Percentiles rank a stretch among this genome's conserved stretches.
Evolutionary conservation across 1,140 invertebrate species (phyloP).

Genomic region (Metaphire vulgaris): DNA sequence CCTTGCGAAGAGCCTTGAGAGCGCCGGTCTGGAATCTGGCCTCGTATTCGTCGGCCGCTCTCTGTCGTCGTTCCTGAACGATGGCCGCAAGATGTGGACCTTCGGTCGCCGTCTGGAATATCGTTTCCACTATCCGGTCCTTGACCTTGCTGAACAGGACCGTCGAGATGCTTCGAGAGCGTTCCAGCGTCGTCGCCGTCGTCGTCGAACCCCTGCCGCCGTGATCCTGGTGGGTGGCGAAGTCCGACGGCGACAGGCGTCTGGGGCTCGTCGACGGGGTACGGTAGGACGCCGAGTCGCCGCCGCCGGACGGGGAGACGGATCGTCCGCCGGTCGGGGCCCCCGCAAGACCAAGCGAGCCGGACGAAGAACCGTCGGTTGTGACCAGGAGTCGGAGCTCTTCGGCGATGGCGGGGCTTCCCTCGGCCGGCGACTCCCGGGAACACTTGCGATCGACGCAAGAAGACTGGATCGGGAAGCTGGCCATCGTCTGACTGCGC

Average conservation of each 20-base stretch:
- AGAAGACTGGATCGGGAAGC: neutral
- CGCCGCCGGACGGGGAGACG: neutral
- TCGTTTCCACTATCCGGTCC: conserved; percentile 11
- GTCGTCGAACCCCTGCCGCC: neutral
- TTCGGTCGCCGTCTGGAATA: conserved; percentile 8
- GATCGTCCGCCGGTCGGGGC: too few relatives aligned
- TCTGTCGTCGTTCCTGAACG: conserved; percentile 17
- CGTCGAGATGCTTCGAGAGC: neutral
- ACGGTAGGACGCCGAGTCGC: neutral
- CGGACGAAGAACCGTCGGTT: neutral
- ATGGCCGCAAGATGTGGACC: conserved; percentile 8
- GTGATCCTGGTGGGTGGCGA: too few relatives aligned
- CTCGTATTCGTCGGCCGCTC: conserved; percentile 5
- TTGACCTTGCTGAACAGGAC: conserved; percentile 12
- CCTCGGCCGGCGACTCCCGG: neutral
- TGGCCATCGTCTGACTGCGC: neutral
- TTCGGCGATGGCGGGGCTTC: neutral
- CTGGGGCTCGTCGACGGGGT: conserved; percentile 5
- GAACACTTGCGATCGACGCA: neutral
- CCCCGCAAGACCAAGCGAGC: neutral
- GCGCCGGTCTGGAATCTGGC: conserved; percentile 6
- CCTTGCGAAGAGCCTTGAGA: neutral
- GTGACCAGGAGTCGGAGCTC: neutral
- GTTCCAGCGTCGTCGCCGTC: too few relatives aligned
- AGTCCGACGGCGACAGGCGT: conserved; percentile 2